Percentiles rank a stretch among this genome's conserved stretches.
These are phyloP conservation scores for Bursaphelenchus mucronatus DNA, from an alignment of 1,140 invertebrate species.

Conservation along the genomic window DNA sequence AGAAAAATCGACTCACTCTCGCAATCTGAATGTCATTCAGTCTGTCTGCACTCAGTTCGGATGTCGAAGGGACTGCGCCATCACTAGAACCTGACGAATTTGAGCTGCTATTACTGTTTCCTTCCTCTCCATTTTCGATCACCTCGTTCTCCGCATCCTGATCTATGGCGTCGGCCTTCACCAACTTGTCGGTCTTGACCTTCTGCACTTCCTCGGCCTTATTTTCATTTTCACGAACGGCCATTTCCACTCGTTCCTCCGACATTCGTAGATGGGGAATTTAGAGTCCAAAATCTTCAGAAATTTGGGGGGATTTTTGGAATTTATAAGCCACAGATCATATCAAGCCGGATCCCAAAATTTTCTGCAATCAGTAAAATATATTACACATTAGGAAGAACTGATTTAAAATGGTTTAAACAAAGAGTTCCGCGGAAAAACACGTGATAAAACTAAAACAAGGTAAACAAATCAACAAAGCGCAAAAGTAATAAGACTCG, in stretches of 20 bases:
- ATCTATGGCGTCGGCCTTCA: conserved; percentile 12
- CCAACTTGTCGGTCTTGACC: conserved; percentile 2
- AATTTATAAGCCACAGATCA: no score
- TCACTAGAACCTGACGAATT: conserved; percentile 5
- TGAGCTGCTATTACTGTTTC: neutral
- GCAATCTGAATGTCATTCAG: conserved; percentile 27
- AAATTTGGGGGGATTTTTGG: no score
- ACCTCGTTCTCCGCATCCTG: neutral
- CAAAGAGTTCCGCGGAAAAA: no score
- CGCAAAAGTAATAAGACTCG: no score
- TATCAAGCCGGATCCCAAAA: no score
- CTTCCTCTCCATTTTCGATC: conserved; percentile 6
- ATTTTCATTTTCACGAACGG: conserved; percentile 4
- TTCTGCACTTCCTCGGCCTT: neutral
- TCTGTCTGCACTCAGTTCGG: conserved; percentile 5
- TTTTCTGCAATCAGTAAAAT: no score
- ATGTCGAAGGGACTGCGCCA: neutral
- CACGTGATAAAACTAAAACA: no score
- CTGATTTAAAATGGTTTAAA: no score
- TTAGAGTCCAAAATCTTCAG: no score
- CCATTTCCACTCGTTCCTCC: conserved; percentile 13
- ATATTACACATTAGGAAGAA: no score
- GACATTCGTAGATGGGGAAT: neutral
- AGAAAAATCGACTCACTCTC: conserved; percentile 24
- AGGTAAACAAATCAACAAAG: no score